A percentile compares a stretch with the other conserved stretches of the same genome.
phyloP scores from a whole-genome alignment of 2,888 invertebrate species.

The Teinopalpus imperialis region DNA sequence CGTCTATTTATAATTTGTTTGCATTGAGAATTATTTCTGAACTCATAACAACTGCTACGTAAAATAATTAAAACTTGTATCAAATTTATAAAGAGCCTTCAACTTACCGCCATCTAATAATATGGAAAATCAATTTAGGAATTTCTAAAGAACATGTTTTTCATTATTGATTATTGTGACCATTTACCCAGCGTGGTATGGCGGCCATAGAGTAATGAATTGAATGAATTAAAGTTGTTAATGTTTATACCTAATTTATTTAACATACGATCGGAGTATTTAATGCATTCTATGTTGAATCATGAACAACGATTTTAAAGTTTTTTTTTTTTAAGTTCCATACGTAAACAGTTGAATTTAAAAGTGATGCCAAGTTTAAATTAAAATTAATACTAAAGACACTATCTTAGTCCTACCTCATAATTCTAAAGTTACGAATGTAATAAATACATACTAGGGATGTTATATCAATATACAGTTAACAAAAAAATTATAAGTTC shows the following conservation, averaged over 20 bases:
- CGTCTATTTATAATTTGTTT: constrained; percentile 5
- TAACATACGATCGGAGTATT: constrained; percentile 54
- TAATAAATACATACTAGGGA: no score
- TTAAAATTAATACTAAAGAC: no score
- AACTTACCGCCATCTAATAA: constrained; percentile 9
- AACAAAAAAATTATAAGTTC: no score
- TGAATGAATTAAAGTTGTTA: constrained; percentile 37
- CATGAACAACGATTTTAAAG: constrained; percentile 73
- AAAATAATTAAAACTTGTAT: constrained; percentile 11
- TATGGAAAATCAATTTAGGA: constrained; percentile 31
- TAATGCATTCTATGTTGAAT: constrained; percentile 63
- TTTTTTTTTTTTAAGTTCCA: constrained; percentile 45
- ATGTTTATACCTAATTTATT: constrained; percentile 59
- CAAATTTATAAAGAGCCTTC: constrained; percentile 9
- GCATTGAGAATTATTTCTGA: background rate
- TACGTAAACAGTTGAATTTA: no score
- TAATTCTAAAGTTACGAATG: no score
- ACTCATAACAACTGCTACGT: no score
- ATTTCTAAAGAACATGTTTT: constrained; percentile 22
- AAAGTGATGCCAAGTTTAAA: constrained; percentile 5
- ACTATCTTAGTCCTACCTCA: no score
- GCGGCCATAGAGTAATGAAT: constrained; percentile 35
- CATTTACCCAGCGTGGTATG: constrained; percentile 16
- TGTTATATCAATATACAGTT: no score
- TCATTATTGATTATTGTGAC: constrained; percentile 21